Evolutionary conservation across 2,113 vertebrate species (phyloP).

Genomic region (Oxyruncus cristatus): DNA sequence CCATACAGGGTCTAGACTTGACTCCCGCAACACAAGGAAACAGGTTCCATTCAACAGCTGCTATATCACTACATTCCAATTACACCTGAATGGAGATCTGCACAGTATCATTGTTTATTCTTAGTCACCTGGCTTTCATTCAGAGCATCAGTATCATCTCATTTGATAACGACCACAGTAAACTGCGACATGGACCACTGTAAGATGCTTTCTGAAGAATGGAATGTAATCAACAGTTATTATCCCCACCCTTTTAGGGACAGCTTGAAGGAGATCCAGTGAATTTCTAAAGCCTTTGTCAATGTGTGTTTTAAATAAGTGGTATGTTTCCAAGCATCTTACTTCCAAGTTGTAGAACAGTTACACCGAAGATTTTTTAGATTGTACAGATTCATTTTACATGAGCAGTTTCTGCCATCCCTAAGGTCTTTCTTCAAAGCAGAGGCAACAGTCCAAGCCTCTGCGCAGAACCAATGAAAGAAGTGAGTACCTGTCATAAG

Average conservation of each 20-base stretch:
- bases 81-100: background rate
- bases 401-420: background rate
- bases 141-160: background rate
- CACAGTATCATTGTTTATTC: background rate
- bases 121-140: background rate
- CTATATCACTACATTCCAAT: background rate
- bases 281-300: background rate
- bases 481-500: background rate
- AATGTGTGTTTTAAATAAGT: background rate
- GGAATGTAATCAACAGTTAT: background rate
- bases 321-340: background rate
- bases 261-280: constrained; percentile 10
- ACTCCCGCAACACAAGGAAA: background rate
- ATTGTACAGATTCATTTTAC: background rate
- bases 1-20: background rate
- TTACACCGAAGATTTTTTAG: background rate
- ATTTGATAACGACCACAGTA: background rate
- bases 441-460: background rate
- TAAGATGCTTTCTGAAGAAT: background rate
- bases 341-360: background rate
- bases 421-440: background rate
- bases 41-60: background rate
- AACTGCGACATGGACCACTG: background rate
- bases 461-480: background rate
- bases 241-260: background rate